Evolutionary conservation across 2,888 invertebrate genomes (phyloP), one percentile per base, ranked within the genome.

Genomic region (Bombylius major): DNA sequence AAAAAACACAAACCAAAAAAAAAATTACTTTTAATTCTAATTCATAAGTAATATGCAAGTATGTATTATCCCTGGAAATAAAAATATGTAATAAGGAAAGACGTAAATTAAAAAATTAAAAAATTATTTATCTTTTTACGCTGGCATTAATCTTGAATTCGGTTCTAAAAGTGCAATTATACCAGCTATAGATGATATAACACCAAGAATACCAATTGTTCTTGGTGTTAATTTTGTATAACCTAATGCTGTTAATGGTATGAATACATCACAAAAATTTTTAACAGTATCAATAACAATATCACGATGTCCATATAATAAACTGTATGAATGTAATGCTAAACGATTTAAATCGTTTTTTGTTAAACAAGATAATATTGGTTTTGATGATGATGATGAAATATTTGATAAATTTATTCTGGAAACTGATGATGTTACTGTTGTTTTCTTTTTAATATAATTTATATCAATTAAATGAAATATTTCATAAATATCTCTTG

Each of bases 401-500:
- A 47, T 62, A 45, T 62, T 12, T 36, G 34, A 36, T 36, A 36
- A 36, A 36, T 36, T 42, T 7, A 54, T 50, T 5, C 65, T 63
- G 0, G 66, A 60, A 13, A 78, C 70, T 23, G 70, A 71, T 55
- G 68, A 67, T 8, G 75, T 63, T 53, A 73, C 65, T 42, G 73
- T 67, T 1, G 79, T 73, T 5, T 76, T 77, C 23, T 23, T 23
- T 23, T 23, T 23, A 23, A 23, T 3, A 23, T 23, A 23, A 59
- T 76, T 78, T 8, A 80, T 67, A 65, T 84, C 80, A 50, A 86
- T 65, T 36, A 87, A 75, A 60, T 80, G 78, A 50, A 79, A 63
- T 56, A 92, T 85, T 77, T 94, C 93, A 72, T 92, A 90, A n/a
- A 88, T 69, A 71, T 95, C 93, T 65, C 93, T 79, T 1, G 82